phyloP scores from a whole-genome alignment of 2,113 vertebrate species.

The Oenanthe melanoleuca region DNA sequence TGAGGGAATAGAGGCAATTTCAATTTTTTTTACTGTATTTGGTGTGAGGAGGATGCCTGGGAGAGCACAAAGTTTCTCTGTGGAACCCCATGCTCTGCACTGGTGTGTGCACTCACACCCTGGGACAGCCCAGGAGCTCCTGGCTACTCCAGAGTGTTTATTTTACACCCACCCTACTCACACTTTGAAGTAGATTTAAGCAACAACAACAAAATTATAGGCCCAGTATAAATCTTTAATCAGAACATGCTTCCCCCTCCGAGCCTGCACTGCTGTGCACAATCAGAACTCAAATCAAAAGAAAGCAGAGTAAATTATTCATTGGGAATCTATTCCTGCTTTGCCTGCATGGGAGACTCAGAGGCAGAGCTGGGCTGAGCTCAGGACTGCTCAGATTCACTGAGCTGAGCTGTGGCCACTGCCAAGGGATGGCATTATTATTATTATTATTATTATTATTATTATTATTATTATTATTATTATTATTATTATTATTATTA shows the following conservation, averaged over 20 bases:
- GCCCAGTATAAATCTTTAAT: conserved; percentile 19
- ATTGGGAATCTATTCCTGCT: neutral
- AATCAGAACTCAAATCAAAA: neutral
- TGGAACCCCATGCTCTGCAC: rapidly evolving
- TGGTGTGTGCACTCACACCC: neutral
- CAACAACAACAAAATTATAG: neutral
- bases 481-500: no score
- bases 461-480: no score
- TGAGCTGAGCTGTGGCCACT: neutral
- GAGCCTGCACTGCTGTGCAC: neutral
- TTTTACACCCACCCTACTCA: neutral
- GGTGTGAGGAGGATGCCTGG: neutral
- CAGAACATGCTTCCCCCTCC: neutral
- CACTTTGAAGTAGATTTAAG: neutral
- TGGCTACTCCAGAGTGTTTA: neutral
- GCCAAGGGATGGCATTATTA: no score
- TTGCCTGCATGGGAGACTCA: rapidly evolving
- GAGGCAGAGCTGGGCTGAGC: neutral
- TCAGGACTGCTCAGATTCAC: neutral
- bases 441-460: no score
- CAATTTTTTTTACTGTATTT: rapidly evolving
- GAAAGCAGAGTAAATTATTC: conserved; percentile 3
- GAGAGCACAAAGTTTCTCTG: no score
- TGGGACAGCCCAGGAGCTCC: neutral
- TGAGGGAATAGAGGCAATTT: rapidly evolving